Conservation (phyloP, 2,888 invertebrate species). For the Blastobasis adustella region DNA sequence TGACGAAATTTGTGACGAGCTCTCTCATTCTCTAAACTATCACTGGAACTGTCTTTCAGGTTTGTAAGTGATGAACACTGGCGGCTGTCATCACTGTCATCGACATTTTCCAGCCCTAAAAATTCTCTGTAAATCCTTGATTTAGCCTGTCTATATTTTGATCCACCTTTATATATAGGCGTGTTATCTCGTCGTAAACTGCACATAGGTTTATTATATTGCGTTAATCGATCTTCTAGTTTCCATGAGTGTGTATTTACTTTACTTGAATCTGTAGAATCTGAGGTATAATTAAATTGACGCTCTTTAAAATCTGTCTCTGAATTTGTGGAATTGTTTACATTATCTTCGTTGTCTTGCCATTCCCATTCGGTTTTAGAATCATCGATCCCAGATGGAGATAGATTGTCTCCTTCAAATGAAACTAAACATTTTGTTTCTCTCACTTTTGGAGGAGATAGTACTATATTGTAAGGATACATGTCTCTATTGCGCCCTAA, state of each 20-base stretch:
- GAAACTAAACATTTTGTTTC: constrained; percentile 45
- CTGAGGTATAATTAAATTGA: constrained; percentile 18
- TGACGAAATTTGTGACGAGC: constrained; percentile 20
- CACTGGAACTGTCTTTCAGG: constrained; percentile 24
- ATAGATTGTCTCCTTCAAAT: constrained; percentile 35
- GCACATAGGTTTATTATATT: constrained; percentile 16
- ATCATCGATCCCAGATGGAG: constrained; percentile 15
- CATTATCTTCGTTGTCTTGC: constrained; percentile 9
- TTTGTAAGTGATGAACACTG: constrained; percentile 18
- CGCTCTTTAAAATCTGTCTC: constrained; percentile 16
- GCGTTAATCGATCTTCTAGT: constrained; percentile 32
- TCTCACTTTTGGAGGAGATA: constrained; percentile 53
- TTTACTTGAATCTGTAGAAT: constrained; percentile 43
- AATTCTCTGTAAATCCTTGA: constrained; percentile 36
- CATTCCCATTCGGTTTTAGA: constrained; percentile 18
- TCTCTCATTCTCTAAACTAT: constrained; percentile 20
- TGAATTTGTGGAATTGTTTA: constrained; percentile 12
- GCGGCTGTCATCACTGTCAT: constrained; percentile 7
- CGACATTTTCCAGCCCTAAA: constrained; percentile 26
- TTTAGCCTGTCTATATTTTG: constrained; percentile 31
- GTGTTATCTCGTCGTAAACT: constrained; percentile 24
- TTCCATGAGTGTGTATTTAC: constrained; percentile 31
- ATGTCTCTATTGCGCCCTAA: constrained; percentile 49
- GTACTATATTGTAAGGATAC: constrained; percentile 60
- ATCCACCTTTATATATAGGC: constrained; percentile 34